Evolutionary conservation across 35 echinoderm and acorn worm species (phyloP).

Genomic region (Apostichopus japonicus): DNA sequence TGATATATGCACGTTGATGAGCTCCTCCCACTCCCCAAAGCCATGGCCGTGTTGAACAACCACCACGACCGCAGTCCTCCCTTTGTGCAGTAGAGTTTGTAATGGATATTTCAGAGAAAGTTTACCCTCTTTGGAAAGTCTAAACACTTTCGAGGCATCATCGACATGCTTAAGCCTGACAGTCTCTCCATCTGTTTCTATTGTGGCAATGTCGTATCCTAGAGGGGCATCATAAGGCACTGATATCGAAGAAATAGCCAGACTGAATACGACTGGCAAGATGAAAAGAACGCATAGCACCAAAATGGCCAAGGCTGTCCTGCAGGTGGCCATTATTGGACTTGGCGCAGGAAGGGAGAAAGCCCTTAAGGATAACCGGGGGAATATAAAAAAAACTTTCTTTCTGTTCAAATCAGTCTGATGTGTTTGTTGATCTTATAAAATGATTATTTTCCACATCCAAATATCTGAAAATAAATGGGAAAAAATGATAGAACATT

Average conservation of each 20-base stretch:
- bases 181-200: conserved; percentile 32
- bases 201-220: conserved; percentile 25
- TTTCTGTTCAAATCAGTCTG: neutral
- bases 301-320: conserved; percentile 11
- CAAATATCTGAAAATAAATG: neutral
- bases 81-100: conserved; percentile 49
- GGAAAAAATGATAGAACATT: neutral
- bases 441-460: neutral
- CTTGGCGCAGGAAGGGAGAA: neutral
- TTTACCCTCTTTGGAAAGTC: conserved; percentile 28
- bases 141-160: conserved; percentile 39
- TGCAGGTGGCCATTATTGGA: conserved; percentile 28
- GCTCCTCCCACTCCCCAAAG: conserved; percentile 13
- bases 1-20: conserved; percentile 60
- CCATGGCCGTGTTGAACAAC: conserved; percentile 47
- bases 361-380: neutral
- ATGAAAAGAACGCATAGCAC: conserved; percentile 29
- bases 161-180: conserved; percentile 51
- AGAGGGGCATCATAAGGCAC: conserved; percentile 56
- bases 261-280: conserved; percentile 47
- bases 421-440: neutral
- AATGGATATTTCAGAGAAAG: conserved; percentile 50
- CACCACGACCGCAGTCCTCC: conserved; percentile 46
- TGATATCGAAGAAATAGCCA: conserved; percentile 49
- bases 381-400: neutral